phyloP scores from a whole-genome alignment of 2,797 vertebrate species.

The Brotogeris chrysoptera region DNA sequence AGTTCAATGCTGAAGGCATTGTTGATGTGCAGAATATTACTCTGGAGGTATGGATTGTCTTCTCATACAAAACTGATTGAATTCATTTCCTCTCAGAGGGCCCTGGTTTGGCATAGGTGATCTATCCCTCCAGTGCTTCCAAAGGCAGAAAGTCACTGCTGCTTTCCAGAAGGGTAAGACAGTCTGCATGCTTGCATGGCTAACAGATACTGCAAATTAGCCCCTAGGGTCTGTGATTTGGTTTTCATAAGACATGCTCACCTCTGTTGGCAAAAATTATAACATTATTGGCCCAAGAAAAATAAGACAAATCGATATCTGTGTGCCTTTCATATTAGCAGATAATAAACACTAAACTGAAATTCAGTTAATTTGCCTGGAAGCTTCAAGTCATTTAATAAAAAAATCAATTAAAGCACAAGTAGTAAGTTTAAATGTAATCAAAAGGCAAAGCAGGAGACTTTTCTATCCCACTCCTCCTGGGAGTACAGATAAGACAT shows the following conservation, averaged over 20 bases:
- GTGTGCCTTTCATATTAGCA: background rate
- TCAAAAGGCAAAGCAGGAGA: background rate
- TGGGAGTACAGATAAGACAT: background rate
- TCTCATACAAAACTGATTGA: background rate
- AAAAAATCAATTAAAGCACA: conserved; percentile 48
- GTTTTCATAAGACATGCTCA: background rate
- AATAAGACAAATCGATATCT: background rate
- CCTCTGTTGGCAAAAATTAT: background rate
- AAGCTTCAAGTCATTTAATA: conserved; percentile 26
- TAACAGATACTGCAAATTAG: background rate
- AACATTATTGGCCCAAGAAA: background rate
- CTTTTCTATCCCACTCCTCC: background rate
- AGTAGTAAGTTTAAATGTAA: conserved; percentile 10
- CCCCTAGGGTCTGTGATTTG: background rate
- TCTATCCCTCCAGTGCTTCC: background rate
- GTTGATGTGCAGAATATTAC: background rate
- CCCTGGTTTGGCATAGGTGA: background rate
- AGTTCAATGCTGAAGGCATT: background rate
- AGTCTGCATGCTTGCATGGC: background rate
- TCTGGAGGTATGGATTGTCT: background rate
- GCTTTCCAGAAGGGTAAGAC: background rate
- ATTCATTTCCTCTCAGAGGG: background rate
- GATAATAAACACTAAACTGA: conserved; percentile 15
- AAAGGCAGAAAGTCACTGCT: background rate
- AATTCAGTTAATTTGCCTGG: background rate